phyloP scores from a whole-genome alignment of 2,888 invertebrate genomes.

The Phytoseiulus persimilis region DNA sequence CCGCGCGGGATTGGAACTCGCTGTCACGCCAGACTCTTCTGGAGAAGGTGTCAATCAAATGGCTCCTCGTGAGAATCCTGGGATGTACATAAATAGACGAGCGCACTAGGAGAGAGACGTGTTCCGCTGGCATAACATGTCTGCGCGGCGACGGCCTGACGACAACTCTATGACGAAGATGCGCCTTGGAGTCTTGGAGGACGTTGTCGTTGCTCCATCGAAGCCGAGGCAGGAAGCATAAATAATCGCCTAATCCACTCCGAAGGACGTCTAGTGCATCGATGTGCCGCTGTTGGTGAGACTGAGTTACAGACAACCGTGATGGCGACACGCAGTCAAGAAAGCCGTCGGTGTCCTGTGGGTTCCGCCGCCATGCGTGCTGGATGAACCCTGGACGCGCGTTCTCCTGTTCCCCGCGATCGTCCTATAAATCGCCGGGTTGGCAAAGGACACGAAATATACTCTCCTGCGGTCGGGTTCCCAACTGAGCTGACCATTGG shows the following conservation, averaged over 20 bases:
- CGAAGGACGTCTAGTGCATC: not conserved
- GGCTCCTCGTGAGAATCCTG: not conserved
- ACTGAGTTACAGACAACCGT: not conserved
- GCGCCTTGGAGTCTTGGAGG: not conserved
- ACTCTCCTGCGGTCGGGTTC: not conserved
- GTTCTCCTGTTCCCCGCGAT: not conserved
- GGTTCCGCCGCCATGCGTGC: not conserved
- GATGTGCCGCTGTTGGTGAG: not conserved
- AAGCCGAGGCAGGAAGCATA: not conserved
- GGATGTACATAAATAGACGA: not conserved
- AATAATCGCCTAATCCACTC: slow-evolving; percentile 34
- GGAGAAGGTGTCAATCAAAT: not conserved
- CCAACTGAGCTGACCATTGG: not conserved
- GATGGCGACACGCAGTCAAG: not conserved
- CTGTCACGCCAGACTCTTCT: not conserved
- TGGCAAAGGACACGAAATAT: not conserved
- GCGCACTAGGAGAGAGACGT: not conserved
- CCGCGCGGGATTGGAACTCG: not conserved
- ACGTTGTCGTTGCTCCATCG: not conserved
- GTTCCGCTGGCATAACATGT: not conserved
- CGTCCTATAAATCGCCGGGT: not conserved
- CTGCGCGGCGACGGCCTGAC: not conserved
- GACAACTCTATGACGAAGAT: not conserved
- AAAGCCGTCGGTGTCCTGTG: not conserved
- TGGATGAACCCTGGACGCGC: too few species aligned